phyloP scores from a whole-genome alignment of 2,113 vertebrate genomes.

The Rhadina sibilatrix region DNA sequence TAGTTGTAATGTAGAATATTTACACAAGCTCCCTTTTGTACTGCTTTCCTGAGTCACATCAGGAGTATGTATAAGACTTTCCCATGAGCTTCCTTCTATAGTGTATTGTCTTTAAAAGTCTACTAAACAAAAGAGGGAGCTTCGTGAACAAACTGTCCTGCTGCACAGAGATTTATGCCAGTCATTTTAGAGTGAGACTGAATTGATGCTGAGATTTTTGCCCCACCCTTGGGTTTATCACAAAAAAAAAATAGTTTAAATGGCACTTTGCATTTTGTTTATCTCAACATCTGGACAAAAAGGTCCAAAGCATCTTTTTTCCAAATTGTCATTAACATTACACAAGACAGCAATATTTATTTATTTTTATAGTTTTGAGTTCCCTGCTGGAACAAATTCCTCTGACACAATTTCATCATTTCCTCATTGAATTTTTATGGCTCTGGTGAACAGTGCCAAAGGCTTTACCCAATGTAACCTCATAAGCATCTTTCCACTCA shows the following conservation, averaged over 20 bases:
- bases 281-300: neutral
- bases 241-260: neutral
- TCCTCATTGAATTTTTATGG: constrained; percentile 42
- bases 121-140: neutral
- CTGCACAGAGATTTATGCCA: neutral
- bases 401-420: constrained; percentile 47
- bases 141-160: neutral
- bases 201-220: neutral
- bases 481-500: neutral
- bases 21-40: neutral
- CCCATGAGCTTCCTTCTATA: neutral
- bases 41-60: neutral
- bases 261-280: neutral
- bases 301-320: neutral
- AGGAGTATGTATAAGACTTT: neutral
- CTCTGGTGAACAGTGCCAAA: constrained; percentile 3
- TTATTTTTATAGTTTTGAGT: neutral
- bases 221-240: neutral
- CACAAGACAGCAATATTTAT: neutral
- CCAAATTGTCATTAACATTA: neutral
- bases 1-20: neutral
- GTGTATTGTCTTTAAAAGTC: neutral
- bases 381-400: constrained; percentile 27
- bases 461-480: constrained; percentile 25
- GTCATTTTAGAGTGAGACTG: neutral